A percentile compares a stretch with the other conserved stretches of the same genome.
Evolutionary conservation across 2,113 vertebrate genomes (phyloP).

Genomic region (Verasper variegatus): DNA sequence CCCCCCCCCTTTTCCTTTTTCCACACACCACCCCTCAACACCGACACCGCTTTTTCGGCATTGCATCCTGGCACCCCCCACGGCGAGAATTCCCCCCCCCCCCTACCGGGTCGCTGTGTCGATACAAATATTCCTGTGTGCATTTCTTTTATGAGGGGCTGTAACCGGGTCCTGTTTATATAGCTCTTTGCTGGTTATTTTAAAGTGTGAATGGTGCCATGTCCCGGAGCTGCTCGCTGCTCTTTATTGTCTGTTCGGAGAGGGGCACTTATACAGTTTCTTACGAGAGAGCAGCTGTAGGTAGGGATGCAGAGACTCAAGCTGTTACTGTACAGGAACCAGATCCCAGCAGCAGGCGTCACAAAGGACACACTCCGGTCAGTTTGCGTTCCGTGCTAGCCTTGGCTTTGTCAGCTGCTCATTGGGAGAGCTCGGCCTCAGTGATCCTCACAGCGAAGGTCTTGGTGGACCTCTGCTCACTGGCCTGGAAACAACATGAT

Average conservation of each 20-base stretch:
- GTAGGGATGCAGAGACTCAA: slow-evolving; percentile 18
- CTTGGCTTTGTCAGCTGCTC: background rate
- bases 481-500: slow-evolving; percentile 45
- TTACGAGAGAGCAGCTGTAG: slow-evolving; percentile 26
- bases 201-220: slow-evolving; percentile 70
- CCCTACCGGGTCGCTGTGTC: slow-evolving; percentile 69
- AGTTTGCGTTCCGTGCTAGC: background rate
- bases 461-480: slow-evolving; percentile 18
- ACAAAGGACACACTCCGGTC: background rate
- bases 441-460: slow-evolving; percentile 20
- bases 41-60: slow-evolving; percentile 48
- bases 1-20: slow-evolving; percentile 70
- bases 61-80: slow-evolving; percentile 65
- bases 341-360: slow-evolving; percentile 16
- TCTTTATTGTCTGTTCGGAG: slow-evolving; percentile 63
- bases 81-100: slow-evolving; percentile 20
- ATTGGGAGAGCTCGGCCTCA: slow-evolving; percentile 1
- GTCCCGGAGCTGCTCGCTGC: slow-evolving; percentile 46
- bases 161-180: slow-evolving; percentile 75
- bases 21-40: slow-evolving; percentile 59
- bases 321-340: slow-evolving; percentile 36
- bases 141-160: slow-evolving; percentile 78
- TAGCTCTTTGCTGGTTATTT: slow-evolving; percentile 73
- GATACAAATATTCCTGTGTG: slow-evolving; percentile 78
- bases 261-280: slow-evolving; percentile 24